phyloP scores from a whole-genome alignment of 2,113 vertebrate genomes.

The Pteropus alecto region DNA sequence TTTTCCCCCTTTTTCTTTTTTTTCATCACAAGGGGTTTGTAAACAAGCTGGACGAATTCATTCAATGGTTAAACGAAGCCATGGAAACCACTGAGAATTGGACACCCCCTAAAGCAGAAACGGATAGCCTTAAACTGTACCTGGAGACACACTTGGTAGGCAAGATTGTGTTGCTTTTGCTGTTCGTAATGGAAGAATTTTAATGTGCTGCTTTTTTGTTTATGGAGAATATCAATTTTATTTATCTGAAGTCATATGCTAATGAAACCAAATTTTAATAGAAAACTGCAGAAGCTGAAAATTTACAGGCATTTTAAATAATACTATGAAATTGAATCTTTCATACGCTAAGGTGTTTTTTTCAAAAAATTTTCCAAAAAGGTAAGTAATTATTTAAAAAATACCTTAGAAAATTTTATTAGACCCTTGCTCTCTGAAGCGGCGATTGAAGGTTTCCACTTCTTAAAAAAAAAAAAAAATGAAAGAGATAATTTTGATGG shows the following conservation, averaged over 20 bases:
- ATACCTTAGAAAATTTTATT: conserved; percentile 49
- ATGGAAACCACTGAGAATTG: conserved; percentile 97
- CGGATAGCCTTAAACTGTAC: conserved; percentile 93
- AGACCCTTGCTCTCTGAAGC: not conserved
- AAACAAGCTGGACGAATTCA: conserved; percentile 96
- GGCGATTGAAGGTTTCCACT: conserved; percentile 7
- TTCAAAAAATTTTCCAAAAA: conserved; percentile 41
- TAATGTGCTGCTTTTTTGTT: conserved; percentile 63
- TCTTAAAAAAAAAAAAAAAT: conserved; percentile 51
- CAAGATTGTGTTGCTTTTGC: conserved; percentile 57
- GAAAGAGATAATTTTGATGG: conserved; percentile 56
- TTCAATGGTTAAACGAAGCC: conserved; percentile 95
- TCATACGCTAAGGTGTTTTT: conserved; percentile 14
- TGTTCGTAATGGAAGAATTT: conserved; percentile 68
- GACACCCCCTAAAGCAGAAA: conserved; percentile 93
- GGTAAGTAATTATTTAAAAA: conserved; percentile 53
- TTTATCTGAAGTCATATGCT: conserved; percentile 56
- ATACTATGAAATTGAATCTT: conserved; percentile 33
- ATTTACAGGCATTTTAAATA: conserved; percentile 30
- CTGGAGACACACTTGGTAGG: conserved; percentile 98
- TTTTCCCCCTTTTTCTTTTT: conserved; percentile 47
- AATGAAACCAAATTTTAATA: conserved; percentile 53
- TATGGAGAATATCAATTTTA: conserved; percentile 42
- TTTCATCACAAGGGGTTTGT: conserved; percentile 89
- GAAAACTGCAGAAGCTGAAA: conserved; percentile 30